Base-by-base conservation (phyloP, 2,797 vertebrate genomes). In the Sebastes hopkinsi region DNA sequence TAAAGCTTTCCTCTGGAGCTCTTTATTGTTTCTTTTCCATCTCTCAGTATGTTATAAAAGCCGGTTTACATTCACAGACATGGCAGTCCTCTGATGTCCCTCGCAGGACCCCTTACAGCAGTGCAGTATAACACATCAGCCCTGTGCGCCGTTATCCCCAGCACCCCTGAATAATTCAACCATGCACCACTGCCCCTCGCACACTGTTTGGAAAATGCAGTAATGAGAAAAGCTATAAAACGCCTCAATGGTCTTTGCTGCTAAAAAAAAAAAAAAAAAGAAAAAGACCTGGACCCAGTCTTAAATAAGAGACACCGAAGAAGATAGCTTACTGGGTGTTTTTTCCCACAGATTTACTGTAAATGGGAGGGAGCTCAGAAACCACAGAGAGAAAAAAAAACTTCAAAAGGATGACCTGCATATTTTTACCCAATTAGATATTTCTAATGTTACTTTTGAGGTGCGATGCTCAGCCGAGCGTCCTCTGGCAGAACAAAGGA, bases 141-240 rank as follows among this genome's bases (percentile, higher is more conserved):
- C 88, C 86, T 86, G 94, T 91, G 92, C 96, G 92, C 96, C 92
- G 93, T 87, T 87, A 86, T 96, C 96, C 95, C 93, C 95, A 94
- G 88, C 89, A 95, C 94, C 95, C 79, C 96, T 97, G 96, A 98
- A 97, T 98, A 97, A 98, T 97, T 97, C 96, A 97, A 96, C 96
- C 96, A 95, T 95, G 96, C 96, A 95, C 94, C 94, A 89, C 93
- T 95, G 95, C 95, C 96, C 85, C 95, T 95, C 93, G 93, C 95
- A 95, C 95, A 95, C 94, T 96, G 96, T 97, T 98, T 98, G 90
- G 94, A 96, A 97, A 97, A 97, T 79, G 93, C 94, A 89, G 84
- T 97, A 97, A 97, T 97, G 96, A 98, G 95, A 96, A 96, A 96
- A 96, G 94, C 96, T 96, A 95, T 95, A 95, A 97, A 97, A 96